These are phyloP conservation scores for Mylabris sibirica DNA, from an alignment of 2,888 invertebrate species.

Conservation along the genomic window DNA sequence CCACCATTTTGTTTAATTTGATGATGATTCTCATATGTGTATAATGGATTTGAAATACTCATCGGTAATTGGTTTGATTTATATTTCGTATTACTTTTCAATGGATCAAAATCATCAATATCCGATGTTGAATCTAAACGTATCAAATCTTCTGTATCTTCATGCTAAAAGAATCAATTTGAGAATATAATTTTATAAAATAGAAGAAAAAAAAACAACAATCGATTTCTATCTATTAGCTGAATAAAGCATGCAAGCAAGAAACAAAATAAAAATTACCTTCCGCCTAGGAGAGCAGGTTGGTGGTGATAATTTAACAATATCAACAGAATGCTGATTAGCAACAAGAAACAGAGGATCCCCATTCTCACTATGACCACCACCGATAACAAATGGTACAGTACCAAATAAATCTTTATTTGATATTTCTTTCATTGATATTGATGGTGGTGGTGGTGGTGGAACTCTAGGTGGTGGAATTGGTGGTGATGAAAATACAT, in stretches of 20 bases:
- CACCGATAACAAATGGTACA: conserved; percentile 60
- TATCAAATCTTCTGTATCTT: conserved; percentile 69
- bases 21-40: conserved; percentile 60
- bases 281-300: conserved; percentile 56
- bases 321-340: conserved; percentile 60
- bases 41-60: conserved; percentile 64
- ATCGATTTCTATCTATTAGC: too few species aligned
- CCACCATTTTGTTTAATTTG: conserved; percentile 61
- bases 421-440: conserved; percentile 36
- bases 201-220: too few species aligned
- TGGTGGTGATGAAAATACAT: conserved; percentile 57
- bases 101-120: conserved; percentile 73
- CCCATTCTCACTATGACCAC: conserved; percentile 60
- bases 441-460: conserved; percentile 31
- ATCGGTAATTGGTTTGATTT: conserved; percentile 59
- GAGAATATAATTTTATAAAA: not conserved
- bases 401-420: conserved; percentile 56
- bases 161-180: conserved; percentile 49
- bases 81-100: conserved; percentile 57
- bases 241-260: conserved; percentile 13
- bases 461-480: conserved; percentile 61
- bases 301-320: conserved; percentile 62
- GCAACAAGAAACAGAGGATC: conserved; percentile 61
- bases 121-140: conserved; percentile 72
- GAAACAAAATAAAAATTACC: conserved; percentile 49